phyloP scores from a whole-genome alignment of 1,140 invertebrate genomes.

The Tetramorium parvispinum region DNA sequence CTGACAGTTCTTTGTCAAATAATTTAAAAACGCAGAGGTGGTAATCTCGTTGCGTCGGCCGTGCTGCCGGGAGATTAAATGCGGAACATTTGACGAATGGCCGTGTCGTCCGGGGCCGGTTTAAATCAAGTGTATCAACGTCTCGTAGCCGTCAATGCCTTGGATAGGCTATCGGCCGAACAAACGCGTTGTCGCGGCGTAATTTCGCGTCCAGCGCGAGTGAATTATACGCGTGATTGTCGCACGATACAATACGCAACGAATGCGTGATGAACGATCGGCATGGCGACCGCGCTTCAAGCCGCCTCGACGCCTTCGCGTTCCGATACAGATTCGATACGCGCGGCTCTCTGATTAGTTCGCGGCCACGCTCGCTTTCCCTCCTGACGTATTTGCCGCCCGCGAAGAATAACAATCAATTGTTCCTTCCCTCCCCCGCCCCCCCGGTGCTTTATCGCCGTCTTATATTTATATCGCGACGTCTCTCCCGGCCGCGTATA shows the following conservation, averaged over 20 bases:
- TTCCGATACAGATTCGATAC: conserved; percentile 27
- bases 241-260: conserved; percentile 52
- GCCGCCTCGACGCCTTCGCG: conserved; percentile 47
- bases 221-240: conserved; percentile 59
- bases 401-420: conserved; percentile 54
- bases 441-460: conserved; percentile 30
- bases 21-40: neutral
- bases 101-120: conserved; percentile 8
- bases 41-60: neutral
- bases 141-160: conserved; percentile 59
- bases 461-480: conserved; percentile 28
- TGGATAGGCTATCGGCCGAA: conserved; percentile 58
- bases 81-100: conserved; percentile 39
- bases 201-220: conserved; percentile 35
- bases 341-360: conserved; percentile 34
- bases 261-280: conserved; percentile 56
- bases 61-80: conserved; percentile 14
- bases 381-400: conserved; percentile 34
- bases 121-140: conserved; percentile 62
- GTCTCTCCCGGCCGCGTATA: neutral
- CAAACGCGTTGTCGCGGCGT: conserved; percentile 47
- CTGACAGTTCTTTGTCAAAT: neutral
- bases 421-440: neutral
- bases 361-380: conserved; percentile 29
- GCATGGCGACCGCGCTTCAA: neutral